These are phyloP conservation scores for Trachymyrmex septentrionalis DNA, from an alignment of 1,140 invertebrate genomes.

Conservation along the genomic window DNA sequence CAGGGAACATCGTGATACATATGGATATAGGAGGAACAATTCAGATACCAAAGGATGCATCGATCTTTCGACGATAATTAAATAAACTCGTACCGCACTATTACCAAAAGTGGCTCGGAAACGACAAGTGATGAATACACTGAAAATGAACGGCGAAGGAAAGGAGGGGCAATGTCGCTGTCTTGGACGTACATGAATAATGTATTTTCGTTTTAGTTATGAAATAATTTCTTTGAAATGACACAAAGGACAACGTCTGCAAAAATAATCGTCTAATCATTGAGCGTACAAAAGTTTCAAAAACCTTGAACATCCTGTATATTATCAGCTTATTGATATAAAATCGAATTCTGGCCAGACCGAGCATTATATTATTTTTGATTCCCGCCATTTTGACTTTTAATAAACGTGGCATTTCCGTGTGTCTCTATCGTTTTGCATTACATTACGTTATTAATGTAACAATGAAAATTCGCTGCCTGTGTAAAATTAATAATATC, in stretches of 20 bases:
- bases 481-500: neutral
- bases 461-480: constrained; percentile 12
- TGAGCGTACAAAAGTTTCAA: constrained; percentile 4
- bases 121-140: neutral
- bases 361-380: constrained; percentile 18
- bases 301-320: neutral
- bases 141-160: neutral
- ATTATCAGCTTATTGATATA: neutral
- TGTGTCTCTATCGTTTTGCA: neutral
- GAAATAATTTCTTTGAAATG: constrained; percentile 22
- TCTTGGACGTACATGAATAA: constrained; percentile 11
- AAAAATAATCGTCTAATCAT: constrained; percentile 3
- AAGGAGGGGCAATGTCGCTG: neutral
- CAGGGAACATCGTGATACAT: neutral
- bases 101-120: constrained; percentile 1
- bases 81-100: neutral
- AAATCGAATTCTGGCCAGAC: constrained; percentile 17
- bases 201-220: neutral
- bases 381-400: constrained; percentile 9
- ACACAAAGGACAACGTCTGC: neutral
- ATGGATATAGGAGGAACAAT: neutral
- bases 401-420: neutral
- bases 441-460: constrained; percentile 5
- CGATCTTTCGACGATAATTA: constrained; percentile 39
- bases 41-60: constrained; percentile 44